Evolutionary conservation across 2,797 vertebrate genomes (phyloP), one percentile per base, ranked within the genome.

Genomic region (Jordanella pulchra): DNA sequence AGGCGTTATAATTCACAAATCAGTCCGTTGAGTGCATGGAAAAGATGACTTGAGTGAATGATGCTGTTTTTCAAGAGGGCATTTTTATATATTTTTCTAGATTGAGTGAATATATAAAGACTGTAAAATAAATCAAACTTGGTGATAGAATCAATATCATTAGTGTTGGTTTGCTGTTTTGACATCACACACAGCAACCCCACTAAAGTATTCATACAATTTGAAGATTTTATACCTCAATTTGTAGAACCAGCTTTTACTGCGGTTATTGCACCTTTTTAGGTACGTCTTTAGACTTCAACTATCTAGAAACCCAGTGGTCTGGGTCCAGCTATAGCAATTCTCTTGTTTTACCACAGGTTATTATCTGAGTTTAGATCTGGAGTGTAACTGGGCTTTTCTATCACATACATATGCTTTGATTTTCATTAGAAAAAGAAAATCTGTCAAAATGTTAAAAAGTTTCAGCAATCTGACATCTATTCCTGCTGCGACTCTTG

Each of bases 1-100:
- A 69, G 60, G 61, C 2, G 54, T 67, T 77, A 7, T 65, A 71
- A 75, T 73, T 72, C 74, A 74, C 72, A 60, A 28, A 75, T 21
- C 5, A 48, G 39, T 28, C 18, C 18, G 28, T 25, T 47, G 32
- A 48, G 67, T 21, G 5, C 30, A 28, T 30, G 47, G 45, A 27
- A 32, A 69, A 71, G 17, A 23, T 67, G 50, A 27, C 35, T 7
- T 25, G 50, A 1, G 7, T 21, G 27, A 4, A 28, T 50, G n/a
- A 14, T 4, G 5, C 5, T 60, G 30, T 35, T 35, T 2, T 35
- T 60, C 30, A 32, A 35, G 17, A 35, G 18, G 32, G 21, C 39
- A 39, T n/a, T n/a, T 42, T 61, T 4, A 39, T 39, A 7, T 12
- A 12, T 61, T 42, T 42, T 32, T 4, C 5, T n/a, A 35, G 21